Conservation (phyloP, 2,113 vertebrate species). For the Chionomys nivalis region DNA sequence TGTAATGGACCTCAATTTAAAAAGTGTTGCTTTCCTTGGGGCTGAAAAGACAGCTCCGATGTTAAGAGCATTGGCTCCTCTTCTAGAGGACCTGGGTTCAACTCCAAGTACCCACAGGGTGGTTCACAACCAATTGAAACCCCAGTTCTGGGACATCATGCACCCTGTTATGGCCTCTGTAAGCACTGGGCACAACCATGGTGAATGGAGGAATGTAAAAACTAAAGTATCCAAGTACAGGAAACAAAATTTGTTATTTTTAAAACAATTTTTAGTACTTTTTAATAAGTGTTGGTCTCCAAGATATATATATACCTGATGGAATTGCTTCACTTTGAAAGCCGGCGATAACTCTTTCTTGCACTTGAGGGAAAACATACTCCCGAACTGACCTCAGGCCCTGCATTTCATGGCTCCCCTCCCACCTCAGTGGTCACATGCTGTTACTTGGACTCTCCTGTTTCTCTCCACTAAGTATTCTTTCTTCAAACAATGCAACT, state of each 20-base stretch:
- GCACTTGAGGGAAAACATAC: not conserved
- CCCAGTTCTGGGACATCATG: not conserved
- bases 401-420: not conserved
- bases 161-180: not conserved
- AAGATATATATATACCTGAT: not conserved
- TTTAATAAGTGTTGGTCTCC: not conserved
- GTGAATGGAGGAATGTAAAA: not conserved
- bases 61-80: not conserved
- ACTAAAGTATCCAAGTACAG: not conserved
- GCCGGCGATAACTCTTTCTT: not conserved
- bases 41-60: not conserved
- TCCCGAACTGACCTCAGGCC: not conserved
- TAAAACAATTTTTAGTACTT: not conserved
- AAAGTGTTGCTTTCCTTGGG: not conserved
- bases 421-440: not conserved
- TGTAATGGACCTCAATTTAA: not conserved
- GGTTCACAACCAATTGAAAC: not conserved
- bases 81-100: not conserved
- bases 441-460: not conserved
- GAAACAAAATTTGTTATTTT: not conserved
- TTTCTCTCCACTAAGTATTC: not conserved
- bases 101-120: not conserved
- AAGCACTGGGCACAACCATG: not conserved
- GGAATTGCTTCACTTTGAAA: not conserved
- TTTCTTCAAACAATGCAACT: not conserved